Percentiles rank a stretch among this genome's conserved stretches.
Conservation (phyloP, 2,888 invertebrate genomes). For the Cephonodes hylas region DNA sequence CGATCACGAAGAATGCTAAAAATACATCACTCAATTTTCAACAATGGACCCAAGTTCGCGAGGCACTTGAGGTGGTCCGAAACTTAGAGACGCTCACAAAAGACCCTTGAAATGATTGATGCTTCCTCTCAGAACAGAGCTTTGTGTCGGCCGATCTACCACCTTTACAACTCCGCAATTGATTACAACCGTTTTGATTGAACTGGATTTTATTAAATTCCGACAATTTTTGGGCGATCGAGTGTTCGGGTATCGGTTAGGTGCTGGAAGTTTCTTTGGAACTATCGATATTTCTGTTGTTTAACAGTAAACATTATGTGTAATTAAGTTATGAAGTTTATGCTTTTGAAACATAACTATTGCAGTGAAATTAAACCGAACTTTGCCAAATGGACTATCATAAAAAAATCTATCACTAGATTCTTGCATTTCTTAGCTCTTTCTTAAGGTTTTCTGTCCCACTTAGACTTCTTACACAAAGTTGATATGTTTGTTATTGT, state of each 20-base stretch:
- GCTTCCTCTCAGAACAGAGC: neutral
- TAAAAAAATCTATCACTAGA: too few species aligned
- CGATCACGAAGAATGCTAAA: neutral
- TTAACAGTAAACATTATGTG: too few species aligned
- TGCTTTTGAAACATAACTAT: too few species aligned
- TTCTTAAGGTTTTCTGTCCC: too few species aligned
- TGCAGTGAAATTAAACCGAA: too few species aligned
- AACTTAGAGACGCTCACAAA: conserved; percentile 2
- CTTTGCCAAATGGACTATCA: too few species aligned
- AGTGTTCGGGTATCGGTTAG: neutral
- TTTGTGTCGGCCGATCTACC: neutral
- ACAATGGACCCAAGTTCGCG: neutral
- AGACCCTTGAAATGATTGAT: neutral
- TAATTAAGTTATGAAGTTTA: too few species aligned
- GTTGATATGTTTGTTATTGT: too few species aligned
- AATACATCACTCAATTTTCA: neutral
- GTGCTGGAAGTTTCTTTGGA: neutral
- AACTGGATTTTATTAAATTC: neutral
- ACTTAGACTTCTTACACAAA: too few species aligned
- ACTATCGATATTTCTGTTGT: neutral
- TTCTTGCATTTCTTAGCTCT: too few species aligned
- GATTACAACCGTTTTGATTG: neutral
- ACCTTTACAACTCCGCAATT: neutral
- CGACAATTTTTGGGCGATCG: neutral
- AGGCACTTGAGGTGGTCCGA: neutral